Percentiles rank a stretch among this genome's conserved stretches.
phyloP scores from a whole-genome alignment of 2,113 vertebrate species.

The Muscicapa adusta region DNA sequence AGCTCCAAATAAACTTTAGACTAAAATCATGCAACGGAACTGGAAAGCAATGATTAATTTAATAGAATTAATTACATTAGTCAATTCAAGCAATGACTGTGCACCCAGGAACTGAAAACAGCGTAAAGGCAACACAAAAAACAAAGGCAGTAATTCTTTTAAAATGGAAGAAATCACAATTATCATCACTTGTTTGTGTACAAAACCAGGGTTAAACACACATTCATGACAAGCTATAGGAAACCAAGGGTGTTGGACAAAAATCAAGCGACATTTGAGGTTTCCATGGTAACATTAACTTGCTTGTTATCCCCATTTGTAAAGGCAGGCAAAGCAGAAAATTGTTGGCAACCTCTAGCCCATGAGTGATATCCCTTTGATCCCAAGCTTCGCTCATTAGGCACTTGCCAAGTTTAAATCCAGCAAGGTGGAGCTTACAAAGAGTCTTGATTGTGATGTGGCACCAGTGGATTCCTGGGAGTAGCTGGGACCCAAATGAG shows the following conservation, averaged over 20 bases:
- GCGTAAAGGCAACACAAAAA: background rate
- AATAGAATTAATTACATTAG: background rate
- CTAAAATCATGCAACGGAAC: background rate
- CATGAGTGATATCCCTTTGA: accelerated
- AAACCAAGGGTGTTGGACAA: background rate
- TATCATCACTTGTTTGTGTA: background rate
- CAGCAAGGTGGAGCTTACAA: background rate
- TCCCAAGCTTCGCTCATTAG: background rate
- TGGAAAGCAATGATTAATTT: background rate
- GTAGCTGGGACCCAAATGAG: background rate
- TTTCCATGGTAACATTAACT: background rate
- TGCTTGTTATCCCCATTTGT: background rate
- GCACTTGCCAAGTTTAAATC: background rate
- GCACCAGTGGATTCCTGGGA: background rate
- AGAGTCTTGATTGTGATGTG: accelerated
- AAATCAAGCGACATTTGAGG: background rate
- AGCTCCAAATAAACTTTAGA: background rate
- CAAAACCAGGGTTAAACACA: background rate
- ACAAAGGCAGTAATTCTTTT: background rate
- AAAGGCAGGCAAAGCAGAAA: background rate
- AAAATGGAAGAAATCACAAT: background rate
- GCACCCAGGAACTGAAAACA: background rate
- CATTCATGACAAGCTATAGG: background rate
- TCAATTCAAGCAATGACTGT: background rate
- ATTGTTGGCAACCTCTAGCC: background rate